Base-by-base conservation (phyloP, 2,888 invertebrate genomes). In the Ferdinandea cuprea region DNA sequence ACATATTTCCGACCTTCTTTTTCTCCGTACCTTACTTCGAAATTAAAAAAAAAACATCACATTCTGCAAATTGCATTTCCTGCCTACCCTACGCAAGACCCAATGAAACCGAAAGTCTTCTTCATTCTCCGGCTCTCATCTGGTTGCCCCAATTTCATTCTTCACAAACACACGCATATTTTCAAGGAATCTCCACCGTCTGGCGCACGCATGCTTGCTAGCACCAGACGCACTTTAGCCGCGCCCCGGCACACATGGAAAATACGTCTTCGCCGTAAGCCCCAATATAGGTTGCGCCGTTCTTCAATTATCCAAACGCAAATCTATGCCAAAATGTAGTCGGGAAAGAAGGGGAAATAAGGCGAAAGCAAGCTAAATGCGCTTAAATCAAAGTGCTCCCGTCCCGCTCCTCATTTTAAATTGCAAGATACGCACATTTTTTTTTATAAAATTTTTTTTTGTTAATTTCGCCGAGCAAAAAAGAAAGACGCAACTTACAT, bases 251-350 rank as follows among this genome's bases (percentile, higher is more conserved):
- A n/a, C n/a, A 56, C 21, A 35, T 37, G 37, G 44, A 42, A 72
- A 25, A 28, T 59, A 37, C 58, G 19, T 63, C 74, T 48, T 63
- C 35, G 7, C 25, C 32, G n/a, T 48, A 9, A 37, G 42, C 56
- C 59, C 50, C 50, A 52, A 76, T 76, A 65, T 80, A 80, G 80
- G 74, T 74, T 76, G 76, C 63, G 69, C 58, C 74, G 69, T 80
- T 80, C 79, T 50, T 74, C 68, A 73, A 73, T 73, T 58, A 25
- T 59, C 68, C 54, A 40, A 28, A 58, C 69, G 65, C 46, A 61
- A 59, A 83, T 83, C 71, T 83, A 78, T 78, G 72, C 78, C 72
- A 72, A 42, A 25, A 50, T 48, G 74, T 56, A 21, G 40, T 35
- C 28, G 28, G 46, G n/a, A n/a, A 19, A 28, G 28, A n/a, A 15